Evolutionary conservation across 2,888 invertebrate genomes (phyloP).

Genomic region (Branchinecta sandiegonensis): DNA sequence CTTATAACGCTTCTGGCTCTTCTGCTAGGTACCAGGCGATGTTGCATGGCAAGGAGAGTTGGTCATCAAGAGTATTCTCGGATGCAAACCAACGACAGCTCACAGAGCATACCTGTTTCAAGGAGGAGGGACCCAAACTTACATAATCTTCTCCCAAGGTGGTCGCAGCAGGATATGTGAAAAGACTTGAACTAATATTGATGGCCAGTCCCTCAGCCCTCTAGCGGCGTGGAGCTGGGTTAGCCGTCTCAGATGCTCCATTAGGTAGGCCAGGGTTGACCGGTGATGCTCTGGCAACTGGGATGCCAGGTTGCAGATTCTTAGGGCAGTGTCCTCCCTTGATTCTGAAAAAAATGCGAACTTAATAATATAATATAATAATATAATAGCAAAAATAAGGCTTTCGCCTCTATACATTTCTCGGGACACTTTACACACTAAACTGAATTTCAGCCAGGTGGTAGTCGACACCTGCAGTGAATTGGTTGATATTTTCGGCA

Average conservation of each 20-base stretch:
- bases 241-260: slow-evolving; percentile 55
- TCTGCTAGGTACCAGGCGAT: no score
- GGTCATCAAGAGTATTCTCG: no score
- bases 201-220: slow-evolving; percentile 46
- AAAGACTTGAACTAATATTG: slow-evolving; percentile 51
- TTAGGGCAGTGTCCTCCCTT: slow-evolving; percentile 43
- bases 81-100: no score
- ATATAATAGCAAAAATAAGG: no score
- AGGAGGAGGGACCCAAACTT: slow-evolving; percentile 33
- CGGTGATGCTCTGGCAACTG: slow-evolving; percentile 50
- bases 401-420: no score
- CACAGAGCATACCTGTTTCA: no score
- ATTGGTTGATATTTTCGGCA: no score
- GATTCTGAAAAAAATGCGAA: slow-evolving; percentile 17
- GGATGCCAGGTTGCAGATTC: slow-evolving; percentile 41
- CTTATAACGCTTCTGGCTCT: no score
- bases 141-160: slow-evolving; percentile 61
- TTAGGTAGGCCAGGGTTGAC: slow-evolving; percentile 46
- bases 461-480: no score
- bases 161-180: slow-evolving; percentile 57
- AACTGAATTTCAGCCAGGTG: no score
- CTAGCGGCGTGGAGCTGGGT: slow-evolving; percentile 50
- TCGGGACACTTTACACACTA: no score
- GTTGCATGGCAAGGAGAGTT: no score
- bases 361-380: slow-evolving; percentile 31